Evolutionary conservation across 2,888 invertebrate species (phyloP), one percentile per base, ranked within the genome.

Genomic region (Phasia obesa): DNA sequence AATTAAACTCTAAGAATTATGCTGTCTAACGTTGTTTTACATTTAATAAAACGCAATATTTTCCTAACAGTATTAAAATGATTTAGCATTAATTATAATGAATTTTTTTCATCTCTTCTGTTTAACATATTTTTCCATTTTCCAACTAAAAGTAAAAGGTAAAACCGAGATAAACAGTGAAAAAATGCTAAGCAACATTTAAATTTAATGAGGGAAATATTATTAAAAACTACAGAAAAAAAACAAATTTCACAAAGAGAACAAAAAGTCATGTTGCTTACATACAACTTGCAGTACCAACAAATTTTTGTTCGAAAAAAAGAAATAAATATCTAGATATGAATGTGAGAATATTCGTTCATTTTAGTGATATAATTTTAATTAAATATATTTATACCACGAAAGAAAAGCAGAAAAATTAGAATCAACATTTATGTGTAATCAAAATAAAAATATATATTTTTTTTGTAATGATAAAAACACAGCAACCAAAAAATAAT

Each of bases 151-250:
- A 75, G 62, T 47, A 74, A 80, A 77, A 70, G 53, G 42, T 0
- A 4, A 42, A 19, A 62, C 19, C 1, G 0, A 62, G 31, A 44
- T 7, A 69, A 42, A 35, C 21, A 21, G 47, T 4, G 31, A 59
- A 70, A 79, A 67, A 69, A 84, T 79, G 70, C 70, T 76, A 69
- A 76, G 84, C 73, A 87, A 80, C 76, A 67, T 51, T 67, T 62
- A 53, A 62, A 77, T 77, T 77, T 77, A 69, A 69, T 69, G 76
- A 77, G 76, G 44, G 47, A 73, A 71, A 79, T 65, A 49, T 38
- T 57, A 60, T 55, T 57, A 62, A 49, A 21, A 69, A n/a, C 44
- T n/a, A 13, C 7, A 19, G 31, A 42, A 13, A 47, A 17, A 71
- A 27, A 64, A 17, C 11, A 35, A 15, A 23, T 31, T 38, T 49